Base-by-base conservation (phyloP, 2,888 invertebrate species). In the Anodontia alba region DNA sequence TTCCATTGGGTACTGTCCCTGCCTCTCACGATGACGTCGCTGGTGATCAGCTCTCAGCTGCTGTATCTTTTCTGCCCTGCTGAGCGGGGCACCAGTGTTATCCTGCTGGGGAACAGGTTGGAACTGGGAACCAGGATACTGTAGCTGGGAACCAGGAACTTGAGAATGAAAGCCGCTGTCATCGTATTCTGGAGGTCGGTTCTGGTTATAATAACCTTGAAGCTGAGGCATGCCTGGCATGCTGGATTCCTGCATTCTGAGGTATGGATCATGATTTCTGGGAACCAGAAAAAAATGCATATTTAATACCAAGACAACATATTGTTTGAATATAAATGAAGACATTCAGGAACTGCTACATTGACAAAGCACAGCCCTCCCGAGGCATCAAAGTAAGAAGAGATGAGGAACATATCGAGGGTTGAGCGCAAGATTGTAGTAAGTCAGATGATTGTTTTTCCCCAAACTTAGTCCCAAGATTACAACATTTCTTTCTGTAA, bases 1-100 rank as follows among this genome's bases (percentile, higher is more conserved):
- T 57, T 96, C 96, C 2, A 95, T 92, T 1, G 96, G 96, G 90
- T 96, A 96, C 76, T 95, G 95, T 0, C 96, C 96, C 76, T 96
- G 95, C 69, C 96, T 93, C 89, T 96, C 95, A 26, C 95, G 95
- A 91, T 96, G 96, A 62, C 95, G 93, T 54, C 96, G 95, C 89
- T 96, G 96, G 87, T 96, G 96, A 85, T 95, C 94, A 1, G 95
- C 93, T 43, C 95, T 90, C 77, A 96, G 90, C 83, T 95, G 95
- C 87, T 95, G 95, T 79, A 96, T 95, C 77, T 95, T 92, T 83
- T 95, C 95, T 12, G 94, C 93, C 36, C 92, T 87, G 8, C 86
- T 80, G 76, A 86, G 76, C 17, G 86, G 83, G 62, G 33, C 1
- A 62, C 62, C 73, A 66, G 5, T 62, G 54, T 31, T 46, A 5